Evolutionary conservation across 64 coral and sea anemone genomes (phyloP).

Genomic region (Astreopora myriophthalma): DNA sequence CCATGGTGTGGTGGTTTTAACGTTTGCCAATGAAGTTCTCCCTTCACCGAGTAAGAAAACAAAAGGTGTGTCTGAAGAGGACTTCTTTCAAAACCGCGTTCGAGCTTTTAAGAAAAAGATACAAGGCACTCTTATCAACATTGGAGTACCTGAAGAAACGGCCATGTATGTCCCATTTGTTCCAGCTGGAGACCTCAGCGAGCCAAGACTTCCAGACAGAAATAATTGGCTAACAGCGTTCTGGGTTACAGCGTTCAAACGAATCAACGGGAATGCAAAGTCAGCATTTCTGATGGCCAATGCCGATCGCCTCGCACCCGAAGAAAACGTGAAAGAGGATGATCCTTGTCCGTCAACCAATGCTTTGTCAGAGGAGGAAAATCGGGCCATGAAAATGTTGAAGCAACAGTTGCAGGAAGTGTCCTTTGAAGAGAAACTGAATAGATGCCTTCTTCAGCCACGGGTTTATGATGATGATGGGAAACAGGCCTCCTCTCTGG

Average conservation of each 20-base stretch:
- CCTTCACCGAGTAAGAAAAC: background rate
- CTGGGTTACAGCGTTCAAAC: constrained; percentile 37
- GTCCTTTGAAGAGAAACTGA: background rate
- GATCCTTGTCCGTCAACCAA: too few species aligned
- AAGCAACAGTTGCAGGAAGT: background rate
- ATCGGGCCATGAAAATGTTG: background rate
- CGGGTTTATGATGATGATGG: background rate
- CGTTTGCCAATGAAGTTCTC: constrained; percentile 47
- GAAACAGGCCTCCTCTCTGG: background rate
- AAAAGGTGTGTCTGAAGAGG: background rate
- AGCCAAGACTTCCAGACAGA: constrained; percentile 29
- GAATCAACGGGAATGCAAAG: background rate
- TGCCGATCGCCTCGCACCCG: too few species aligned
- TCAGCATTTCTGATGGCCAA: background rate
- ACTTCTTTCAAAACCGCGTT: background rate
- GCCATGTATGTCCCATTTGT: constrained; percentile 7
- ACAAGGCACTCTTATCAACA: background rate
- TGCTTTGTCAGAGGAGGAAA: too few species aligned
- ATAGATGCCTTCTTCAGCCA: background rate
- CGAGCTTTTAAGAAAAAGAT: background rate
- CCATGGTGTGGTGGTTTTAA: constrained; percentile 28
- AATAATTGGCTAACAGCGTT: constrained; percentile 33
- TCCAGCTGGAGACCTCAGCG: constrained; percentile 10
- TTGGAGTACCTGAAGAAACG: background rate
- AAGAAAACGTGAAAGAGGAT: too few species aligned